Percentiles rank a stretch among this genome's conserved stretches.
These are phyloP conservation scores for Trichogramma pretiosum DNA, from an alignment of 1,140 invertebrate genomes.

Conservation along the genomic window DNA sequence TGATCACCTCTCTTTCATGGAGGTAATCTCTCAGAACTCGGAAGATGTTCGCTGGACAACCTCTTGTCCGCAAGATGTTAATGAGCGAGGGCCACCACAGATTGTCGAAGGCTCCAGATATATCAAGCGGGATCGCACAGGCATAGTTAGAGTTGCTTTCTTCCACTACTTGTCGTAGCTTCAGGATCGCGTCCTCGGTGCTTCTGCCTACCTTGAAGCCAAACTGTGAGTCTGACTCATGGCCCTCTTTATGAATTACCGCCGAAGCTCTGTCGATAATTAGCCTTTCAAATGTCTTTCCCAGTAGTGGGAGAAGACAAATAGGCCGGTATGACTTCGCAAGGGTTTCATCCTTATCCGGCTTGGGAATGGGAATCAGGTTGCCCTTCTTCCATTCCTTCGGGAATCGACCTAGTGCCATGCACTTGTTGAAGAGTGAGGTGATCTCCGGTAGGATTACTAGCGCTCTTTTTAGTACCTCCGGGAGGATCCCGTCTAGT, in stretches of 20 bases:
- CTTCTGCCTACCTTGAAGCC: not conserved
- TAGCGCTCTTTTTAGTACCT: not conserved
- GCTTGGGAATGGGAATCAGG: not conserved
- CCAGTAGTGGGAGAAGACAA: not conserved
- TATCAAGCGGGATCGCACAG: not conserved
- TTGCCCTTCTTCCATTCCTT: not conserved
- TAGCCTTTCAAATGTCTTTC: not conserved
- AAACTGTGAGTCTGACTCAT: not conserved
- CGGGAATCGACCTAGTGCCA: not conserved
- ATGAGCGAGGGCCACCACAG: not conserved
- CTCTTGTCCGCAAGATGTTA: not conserved
- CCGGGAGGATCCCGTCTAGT: not conserved
- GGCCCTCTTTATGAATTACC: not conserved
- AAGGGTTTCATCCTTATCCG: not conserved
- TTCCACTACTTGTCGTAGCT: not conserved
- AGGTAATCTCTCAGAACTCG: not conserved
- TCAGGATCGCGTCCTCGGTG: not conserved
- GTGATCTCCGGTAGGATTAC: not conserved
- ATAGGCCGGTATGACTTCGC: constrained; percentile 2
- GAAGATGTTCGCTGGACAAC: not conserved
- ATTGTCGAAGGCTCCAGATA: constrained; percentile 1
- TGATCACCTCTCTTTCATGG: not conserved
- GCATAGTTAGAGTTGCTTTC: not conserved
- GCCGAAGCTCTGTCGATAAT: not conserved
- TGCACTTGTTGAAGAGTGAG: not conserved